Evolutionary conservation across 2,888 invertebrate species (phyloP).

Genomic region (Eilema depressum): DNA sequence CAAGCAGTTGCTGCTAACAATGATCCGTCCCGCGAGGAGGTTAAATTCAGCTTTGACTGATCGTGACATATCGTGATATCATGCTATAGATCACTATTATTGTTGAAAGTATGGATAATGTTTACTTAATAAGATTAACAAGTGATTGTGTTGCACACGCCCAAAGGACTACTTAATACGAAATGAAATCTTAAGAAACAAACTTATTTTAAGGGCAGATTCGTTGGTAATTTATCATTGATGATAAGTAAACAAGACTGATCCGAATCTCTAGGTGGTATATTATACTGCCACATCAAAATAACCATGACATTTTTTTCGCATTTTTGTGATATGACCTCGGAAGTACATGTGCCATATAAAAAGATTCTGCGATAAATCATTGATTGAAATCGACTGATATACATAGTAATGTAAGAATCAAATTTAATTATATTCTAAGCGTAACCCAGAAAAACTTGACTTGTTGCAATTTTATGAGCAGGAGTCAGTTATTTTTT

Average conservation of each 20-base stretch:
- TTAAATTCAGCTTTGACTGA: constrained; percentile 82
- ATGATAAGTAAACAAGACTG: constrained; percentile 69
- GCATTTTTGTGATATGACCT: constrained; percentile 68
- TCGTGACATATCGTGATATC: constrained; percentile 47
- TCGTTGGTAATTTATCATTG: constrained; percentile 43
- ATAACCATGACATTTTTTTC: constrained; percentile 65
- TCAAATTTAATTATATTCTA: constrained; percentile 34
- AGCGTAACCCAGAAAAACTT: constrained; percentile 31
- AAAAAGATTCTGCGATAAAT: constrained; percentile 48
- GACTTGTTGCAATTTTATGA: constrained; percentile 31
- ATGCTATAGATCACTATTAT: constrained; percentile 34
- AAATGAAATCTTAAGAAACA: constrained; percentile 37
- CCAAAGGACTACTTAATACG: constrained; percentile 46
- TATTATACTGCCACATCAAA: constrained; percentile 44
- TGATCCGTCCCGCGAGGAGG: constrained; percentile 84
- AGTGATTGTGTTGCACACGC: constrained; percentile 63
- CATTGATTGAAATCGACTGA: constrained; percentile 57
- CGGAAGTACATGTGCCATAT: constrained; percentile 65
- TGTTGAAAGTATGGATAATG: constrained; percentile 32
- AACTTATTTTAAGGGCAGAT: constrained; percentile 39
- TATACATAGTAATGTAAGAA: constrained; percentile 58
- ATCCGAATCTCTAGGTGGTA: constrained; percentile 64
- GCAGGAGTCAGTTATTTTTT: constrained; percentile 41
- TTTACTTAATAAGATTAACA: constrained; percentile 53
- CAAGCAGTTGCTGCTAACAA: constrained; percentile 88